Base-by-base conservation (phyloP, 2,888 invertebrate genomes). In the Metalampra italica region DNA sequence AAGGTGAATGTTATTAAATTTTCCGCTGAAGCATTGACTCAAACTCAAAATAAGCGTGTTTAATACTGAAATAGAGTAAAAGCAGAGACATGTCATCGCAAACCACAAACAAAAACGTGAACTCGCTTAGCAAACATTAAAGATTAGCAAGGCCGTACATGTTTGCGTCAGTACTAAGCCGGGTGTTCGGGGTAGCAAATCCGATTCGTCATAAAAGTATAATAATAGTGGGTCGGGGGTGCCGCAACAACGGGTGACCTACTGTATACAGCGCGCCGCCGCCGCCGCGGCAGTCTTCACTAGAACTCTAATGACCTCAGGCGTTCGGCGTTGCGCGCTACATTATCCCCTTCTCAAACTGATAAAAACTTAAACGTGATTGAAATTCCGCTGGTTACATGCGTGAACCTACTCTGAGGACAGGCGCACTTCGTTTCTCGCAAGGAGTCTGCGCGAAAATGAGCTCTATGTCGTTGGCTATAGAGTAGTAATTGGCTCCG, bases 121-220 rank as follows among this genome's bases (percentile, higher is more conserved):
- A 34, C 29, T 8, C 30, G 30, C 11, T 45, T 46, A 29, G 43
- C 36, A 47, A 44, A 45, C 45, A 47, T 45, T 45, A 51, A 51
- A 51, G 47, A 51, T 51, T 51, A 45, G 51, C 51, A 15, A 47
- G 32, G 36, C 44, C 39, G 40, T 65, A 62, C 57, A 64, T 66
- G 71, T 70, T 71, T 66, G 70, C 65, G 64, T 71, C 71, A 69
- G 62, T 68, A 68, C 75, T 78, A 78, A 76, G 75, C 68, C 69
- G 69, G 68, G 71, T 71, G 74, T 72, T 75, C 69, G 69, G 34
- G 68, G 75, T 75, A 78, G 78, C 79, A 80, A 86, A 87, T 81
- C 82, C 78, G 83, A 88, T 86, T 84, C 84, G 85, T 89, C 88
- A 89, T 89, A 89, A 89, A 89, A 89, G 82, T 87, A 85, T 87